phyloP scores from a whole-genome alignment of 2,888 invertebrate genomes.

The Lottia gigantea region DNA sequence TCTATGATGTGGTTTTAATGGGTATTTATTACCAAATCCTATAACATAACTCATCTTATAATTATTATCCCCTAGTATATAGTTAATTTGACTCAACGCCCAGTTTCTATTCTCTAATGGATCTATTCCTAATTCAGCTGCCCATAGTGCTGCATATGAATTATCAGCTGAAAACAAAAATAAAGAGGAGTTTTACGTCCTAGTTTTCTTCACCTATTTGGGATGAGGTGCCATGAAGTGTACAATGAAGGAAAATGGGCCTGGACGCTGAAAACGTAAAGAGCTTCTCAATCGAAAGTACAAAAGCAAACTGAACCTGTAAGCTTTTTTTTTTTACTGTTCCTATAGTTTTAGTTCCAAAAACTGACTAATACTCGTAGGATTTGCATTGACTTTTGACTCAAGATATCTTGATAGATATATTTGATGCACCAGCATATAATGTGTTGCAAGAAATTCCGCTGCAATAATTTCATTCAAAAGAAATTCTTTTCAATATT shows the following conservation, averaged over 20 bases:
- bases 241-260: neutral
- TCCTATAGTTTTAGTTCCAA: too few species aligned
- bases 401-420: too few species aligned
- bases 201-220: neutral
- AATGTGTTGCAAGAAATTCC: too few species aligned
- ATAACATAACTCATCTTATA: conserved; percentile 51
- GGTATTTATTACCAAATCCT: conserved; percentile 49
- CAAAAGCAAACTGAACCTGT: neutral
- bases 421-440: too few species aligned
- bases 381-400: too few species aligned
- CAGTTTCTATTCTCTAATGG: conserved; percentile 42
- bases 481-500: too few species aligned
- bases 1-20: conserved; percentile 50
- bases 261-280: neutral
- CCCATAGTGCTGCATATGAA: conserved; percentile 50
- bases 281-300: neutral
- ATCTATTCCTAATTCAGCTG: conserved; percentile 51
- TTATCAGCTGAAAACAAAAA: conserved; percentile 43
- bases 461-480: too few species aligned
- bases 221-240: too few species aligned
- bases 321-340: too few species aligned
- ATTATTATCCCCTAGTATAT: conserved; percentile 56
- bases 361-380: too few species aligned
- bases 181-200: neutral
- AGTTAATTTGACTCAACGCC: conserved; percentile 58